These are phyloP conservation scores for Acridotheres tristis DNA, from an alignment of 2,797 vertebrate genomes.

Conservation along the genomic window DNA sequence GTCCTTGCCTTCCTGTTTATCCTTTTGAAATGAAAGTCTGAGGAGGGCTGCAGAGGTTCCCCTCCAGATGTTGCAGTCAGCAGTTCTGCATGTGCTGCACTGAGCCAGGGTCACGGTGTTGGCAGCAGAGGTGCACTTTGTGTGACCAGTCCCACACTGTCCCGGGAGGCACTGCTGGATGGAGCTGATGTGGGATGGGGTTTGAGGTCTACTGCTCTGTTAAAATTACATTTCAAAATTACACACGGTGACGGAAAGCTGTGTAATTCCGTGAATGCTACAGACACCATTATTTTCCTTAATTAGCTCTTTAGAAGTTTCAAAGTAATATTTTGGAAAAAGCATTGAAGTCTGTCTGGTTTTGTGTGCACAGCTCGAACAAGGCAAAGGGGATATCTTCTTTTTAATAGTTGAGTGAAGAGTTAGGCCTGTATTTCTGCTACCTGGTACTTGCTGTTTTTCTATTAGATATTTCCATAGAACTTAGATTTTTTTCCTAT, in stretches of 20 bases:
- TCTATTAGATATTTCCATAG: neutral
- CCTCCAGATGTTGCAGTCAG: rapidly evolving
- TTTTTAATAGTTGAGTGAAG: neutral
- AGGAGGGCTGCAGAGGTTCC: neutral
- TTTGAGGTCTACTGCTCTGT: neutral
- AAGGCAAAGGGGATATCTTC: neutral
- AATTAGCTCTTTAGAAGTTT: neutral
- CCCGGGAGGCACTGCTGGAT: neutral
- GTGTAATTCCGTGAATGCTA: neutral
- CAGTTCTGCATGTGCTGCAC: rapidly evolving
- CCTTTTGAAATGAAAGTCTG: neutral
- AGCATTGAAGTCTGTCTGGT: neutral
- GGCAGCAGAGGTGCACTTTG: neutral
- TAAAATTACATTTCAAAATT: neutral
- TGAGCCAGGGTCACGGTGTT: rapidly evolving
- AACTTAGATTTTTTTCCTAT: neutral
- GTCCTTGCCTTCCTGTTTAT: neutral
- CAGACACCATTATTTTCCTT: neutral
- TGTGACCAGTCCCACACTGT: neutral
- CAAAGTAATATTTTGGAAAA: neutral
- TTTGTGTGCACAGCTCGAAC: neutral
- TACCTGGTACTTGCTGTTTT: neutral
- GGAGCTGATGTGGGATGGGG: neutral
- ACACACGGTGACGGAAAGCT: neutral
- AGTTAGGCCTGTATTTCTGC: neutral